These are phyloP conservation scores for Capromys pilorides DNA, from an alignment of 2,797 vertebrate genomes.

Conservation along the genomic window DNA sequence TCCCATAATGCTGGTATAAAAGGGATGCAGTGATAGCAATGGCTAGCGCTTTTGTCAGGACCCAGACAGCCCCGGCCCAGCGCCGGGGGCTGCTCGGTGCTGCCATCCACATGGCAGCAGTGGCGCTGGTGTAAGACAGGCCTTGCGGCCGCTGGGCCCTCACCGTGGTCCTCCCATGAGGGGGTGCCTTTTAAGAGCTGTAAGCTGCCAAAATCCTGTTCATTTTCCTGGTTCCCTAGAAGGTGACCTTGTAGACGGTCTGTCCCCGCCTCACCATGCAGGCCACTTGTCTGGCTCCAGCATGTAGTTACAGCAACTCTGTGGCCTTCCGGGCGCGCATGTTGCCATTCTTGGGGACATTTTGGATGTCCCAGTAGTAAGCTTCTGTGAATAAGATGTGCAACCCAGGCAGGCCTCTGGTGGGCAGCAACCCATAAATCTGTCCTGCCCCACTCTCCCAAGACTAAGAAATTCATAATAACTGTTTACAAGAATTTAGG, in stretches of 20 bases:
- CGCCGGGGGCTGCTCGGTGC: fast-evolving
- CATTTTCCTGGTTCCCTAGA: neutral
- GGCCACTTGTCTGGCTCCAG: neutral
- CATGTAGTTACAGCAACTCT: neutral
- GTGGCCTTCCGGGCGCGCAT: neutral
- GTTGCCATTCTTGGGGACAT: neutral
- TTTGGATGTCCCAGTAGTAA: neutral
- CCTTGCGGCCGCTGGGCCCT: neutral
- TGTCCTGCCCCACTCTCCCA: neutral
- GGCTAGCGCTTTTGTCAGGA: neutral
- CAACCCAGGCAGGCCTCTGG: neutral
- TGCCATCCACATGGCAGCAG: neutral
- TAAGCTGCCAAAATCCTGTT: neutral
- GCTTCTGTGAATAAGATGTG: neutral
- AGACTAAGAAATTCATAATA: neutral
- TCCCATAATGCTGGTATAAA: neutral
- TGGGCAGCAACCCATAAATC: neutral
- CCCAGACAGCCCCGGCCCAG: neutral
- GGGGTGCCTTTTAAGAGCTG: neutral
- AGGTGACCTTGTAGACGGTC: neutral
- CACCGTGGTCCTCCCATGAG: neutral
- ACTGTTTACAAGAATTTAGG: slow-evolving; percentile 34
- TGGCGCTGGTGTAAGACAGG: neutral
- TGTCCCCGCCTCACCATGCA: neutral
- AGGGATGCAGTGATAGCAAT: neutral